Evolutionary conservation across 2,113 vertebrate genomes (phyloP).

Genomic region (Chaenocephalus aceratus): DNA sequence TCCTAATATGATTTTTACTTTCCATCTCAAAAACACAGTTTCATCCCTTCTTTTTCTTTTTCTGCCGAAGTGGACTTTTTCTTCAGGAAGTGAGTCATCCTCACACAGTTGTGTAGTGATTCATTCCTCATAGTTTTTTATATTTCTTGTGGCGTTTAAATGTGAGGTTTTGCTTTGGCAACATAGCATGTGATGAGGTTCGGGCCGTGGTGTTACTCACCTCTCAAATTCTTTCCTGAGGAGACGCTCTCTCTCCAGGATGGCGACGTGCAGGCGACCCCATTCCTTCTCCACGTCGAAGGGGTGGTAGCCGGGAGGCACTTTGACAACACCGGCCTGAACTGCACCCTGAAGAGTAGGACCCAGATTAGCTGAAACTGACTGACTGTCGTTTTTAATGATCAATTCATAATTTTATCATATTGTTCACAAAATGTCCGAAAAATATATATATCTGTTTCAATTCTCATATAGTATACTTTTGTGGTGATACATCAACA

Average conservation of each 20-base stretch:
- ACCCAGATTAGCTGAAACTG: not conserved
- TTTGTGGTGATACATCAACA: too few relatives aligned
- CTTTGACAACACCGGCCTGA: conserved; percentile 90
- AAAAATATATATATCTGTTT: not conserved
- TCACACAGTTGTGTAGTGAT: conserved; percentile 28
- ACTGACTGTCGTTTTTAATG: not conserved
- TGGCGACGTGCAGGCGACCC: conserved; percentile 93
- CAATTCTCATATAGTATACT: too few relatives aligned
- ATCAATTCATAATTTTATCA: not conserved
- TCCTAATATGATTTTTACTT: conserved; percentile 12
- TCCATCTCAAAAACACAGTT: conserved; percentile 34
- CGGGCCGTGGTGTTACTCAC: conserved; percentile 25
- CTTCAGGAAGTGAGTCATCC: conserved; percentile 60
- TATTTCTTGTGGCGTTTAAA: conserved; percentile 15
- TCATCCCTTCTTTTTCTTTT: not conserved
- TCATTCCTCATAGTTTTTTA: conserved; percentile 2
- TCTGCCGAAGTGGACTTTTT: conserved; percentile 10
- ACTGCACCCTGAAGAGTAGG: conserved; percentile 83
- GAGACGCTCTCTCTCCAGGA: conserved; percentile 93
- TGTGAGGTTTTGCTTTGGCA: conserved; percentile 31
- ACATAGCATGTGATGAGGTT: conserved; percentile 41
- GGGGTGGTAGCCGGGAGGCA: conserved; percentile 90
- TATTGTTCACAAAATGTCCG: not conserved
- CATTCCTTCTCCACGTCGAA: conserved; percentile 97
- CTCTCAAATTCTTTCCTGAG: conserved; percentile 91